phyloP scores from a whole-genome alignment of 2,113 vertebrate genomes.

The Hyperopisus bebe region DNA sequence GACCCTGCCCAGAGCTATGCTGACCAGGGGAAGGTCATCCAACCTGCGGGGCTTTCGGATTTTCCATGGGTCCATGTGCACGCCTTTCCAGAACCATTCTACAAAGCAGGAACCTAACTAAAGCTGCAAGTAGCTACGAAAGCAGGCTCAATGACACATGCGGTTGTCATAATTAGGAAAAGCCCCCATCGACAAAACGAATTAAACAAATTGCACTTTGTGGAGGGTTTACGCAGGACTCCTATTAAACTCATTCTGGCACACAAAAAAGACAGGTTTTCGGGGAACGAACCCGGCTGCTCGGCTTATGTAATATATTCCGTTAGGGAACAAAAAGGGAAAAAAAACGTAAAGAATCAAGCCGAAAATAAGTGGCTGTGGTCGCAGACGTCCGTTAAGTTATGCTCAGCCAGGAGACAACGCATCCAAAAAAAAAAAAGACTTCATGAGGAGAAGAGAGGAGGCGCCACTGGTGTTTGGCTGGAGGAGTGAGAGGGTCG shows the following conservation, averaged over 20 bases:
- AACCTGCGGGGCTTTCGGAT: background rate
- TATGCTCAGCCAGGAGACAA: background rate
- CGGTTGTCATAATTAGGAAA: background rate
- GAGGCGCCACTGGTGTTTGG: constrained; percentile 8
- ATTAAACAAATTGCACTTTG: background rate
- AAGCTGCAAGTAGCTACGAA: background rate
- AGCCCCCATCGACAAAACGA: background rate
- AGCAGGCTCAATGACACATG: background rate
- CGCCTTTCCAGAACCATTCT: background rate
- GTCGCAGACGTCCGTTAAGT: background rate
- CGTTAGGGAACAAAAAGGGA: background rate
- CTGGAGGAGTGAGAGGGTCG: background rate
- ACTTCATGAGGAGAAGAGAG: background rate
- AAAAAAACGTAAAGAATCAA: background rate
- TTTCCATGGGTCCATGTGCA: background rate
- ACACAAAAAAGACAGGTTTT: background rate
- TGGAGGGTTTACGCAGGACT: background rate
- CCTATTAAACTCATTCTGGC: background rate
- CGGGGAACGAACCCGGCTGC: background rate
- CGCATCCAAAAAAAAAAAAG: background rate
- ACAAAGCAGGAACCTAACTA: background rate
- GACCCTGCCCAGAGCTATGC: background rate
- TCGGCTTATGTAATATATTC: background rate
- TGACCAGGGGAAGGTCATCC: background rate
- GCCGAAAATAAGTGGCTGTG: background rate